Percentiles rank a stretch among this genome's conserved stretches.
phyloP scores from a whole-genome alignment of 2,113 vertebrate genomes.

The Calyptommatus sinebrachiatus region DNA sequence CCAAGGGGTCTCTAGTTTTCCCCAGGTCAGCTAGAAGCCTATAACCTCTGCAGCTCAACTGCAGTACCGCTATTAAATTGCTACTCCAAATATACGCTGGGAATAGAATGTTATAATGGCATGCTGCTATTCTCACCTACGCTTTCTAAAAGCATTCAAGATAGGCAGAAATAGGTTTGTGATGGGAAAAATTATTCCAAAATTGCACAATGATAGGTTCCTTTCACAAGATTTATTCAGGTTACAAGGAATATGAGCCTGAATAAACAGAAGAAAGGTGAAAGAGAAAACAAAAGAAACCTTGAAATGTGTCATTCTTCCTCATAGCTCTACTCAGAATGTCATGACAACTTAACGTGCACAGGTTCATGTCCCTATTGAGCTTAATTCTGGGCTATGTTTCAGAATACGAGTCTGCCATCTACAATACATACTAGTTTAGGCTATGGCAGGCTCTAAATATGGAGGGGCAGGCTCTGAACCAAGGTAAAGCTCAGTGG shows the following conservation, averaged over 20 bases:
- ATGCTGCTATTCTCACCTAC: not conserved
- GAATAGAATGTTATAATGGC: not conserved
- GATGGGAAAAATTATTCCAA: not conserved
- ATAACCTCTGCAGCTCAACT: not conserved
- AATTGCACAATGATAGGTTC: conserved; percentile 1
- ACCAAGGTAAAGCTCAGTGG: too few relatives aligned
- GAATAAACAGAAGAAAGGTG: conserved; percentile 18
- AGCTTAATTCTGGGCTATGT: too few relatives aligned
- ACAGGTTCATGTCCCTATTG: not conserved
- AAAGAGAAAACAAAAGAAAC: conserved; percentile 1
- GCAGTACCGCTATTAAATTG: conserved; percentile 15
- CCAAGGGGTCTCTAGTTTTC: not conserved
- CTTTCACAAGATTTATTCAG: conserved; percentile 19
- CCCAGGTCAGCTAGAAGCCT: not conserved
- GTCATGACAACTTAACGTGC: not conserved
- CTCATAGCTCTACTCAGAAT: not conserved
- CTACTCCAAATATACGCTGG: conserved; percentile 1
- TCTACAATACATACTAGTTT: too few relatives aligned
- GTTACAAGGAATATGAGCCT: conserved; percentile 13
- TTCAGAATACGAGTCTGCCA: too few relatives aligned
- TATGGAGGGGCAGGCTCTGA: too few relatives aligned
- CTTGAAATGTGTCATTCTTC: not conserved
- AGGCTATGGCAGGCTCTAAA: too few relatives aligned
- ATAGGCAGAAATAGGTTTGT: conserved; percentile 15
- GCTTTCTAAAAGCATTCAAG: conserved; percentile 11